Percentiles rank a stretch among this genome's conserved stretches.
Evolutionary conservation across 1,140 invertebrate genomes (phyloP).

Genomic region (Heliconius hewitsoni): DNA sequence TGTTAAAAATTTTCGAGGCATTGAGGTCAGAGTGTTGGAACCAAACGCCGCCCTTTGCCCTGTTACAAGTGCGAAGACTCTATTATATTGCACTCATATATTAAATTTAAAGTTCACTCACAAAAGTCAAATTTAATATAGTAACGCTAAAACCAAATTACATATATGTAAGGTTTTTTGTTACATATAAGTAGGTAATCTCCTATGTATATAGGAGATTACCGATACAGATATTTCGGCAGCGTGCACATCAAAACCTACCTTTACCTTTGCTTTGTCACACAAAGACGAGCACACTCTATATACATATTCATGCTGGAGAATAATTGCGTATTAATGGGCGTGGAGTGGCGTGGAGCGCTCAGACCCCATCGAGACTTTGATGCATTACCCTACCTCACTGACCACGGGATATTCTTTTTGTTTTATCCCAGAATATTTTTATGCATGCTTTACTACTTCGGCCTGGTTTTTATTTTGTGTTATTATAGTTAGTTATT

Average conservation of each 20-base stretch:
- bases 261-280: background rate
- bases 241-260: background rate
- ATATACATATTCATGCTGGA: background rate
- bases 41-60: background rate
- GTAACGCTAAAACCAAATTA: no score
- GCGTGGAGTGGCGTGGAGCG: background rate
- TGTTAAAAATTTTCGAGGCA: background rate
- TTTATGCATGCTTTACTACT: background rate
- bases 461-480: background rate
- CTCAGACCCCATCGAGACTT: background rate
- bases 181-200: no score
- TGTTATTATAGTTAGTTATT: no score
- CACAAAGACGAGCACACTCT: background rate
- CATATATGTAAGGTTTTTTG: no score
- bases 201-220: background rate
- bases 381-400: conserved; percentile 5
- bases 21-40: background rate
- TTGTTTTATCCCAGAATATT: background rate
- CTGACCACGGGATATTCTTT: background rate
- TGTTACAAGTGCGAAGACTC: no score
- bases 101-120: no score
- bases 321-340: conserved; percentile 9
- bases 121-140: no score
- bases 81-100: no score
- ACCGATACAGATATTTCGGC: background rate